phyloP scores from a whole-genome alignment of 2,113 vertebrate species.

The Morone saxatilis region DNA sequence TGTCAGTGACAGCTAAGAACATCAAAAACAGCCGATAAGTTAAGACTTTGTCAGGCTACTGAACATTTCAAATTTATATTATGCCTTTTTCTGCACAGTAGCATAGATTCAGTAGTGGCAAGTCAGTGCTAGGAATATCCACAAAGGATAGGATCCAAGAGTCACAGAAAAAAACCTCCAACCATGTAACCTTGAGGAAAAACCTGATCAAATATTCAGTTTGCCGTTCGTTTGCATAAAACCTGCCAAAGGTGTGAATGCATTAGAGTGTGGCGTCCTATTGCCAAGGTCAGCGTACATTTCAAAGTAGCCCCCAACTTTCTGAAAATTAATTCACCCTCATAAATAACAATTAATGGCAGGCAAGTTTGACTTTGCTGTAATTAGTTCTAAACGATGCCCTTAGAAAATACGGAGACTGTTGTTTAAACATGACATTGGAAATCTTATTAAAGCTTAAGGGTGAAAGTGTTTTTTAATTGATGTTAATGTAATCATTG shows the following conservation, averaged over 20 bases:
- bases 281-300: slow-evolving; percentile 72
- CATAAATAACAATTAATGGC: slow-evolving; percentile 78
- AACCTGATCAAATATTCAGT: slow-evolving; percentile 74
- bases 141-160: slow-evolving; percentile 42
- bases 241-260: slow-evolving; percentile 78
- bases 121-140: slow-evolving; percentile 1
- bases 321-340: slow-evolving; percentile 64
- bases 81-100: background rate
- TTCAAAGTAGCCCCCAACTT: slow-evolving; percentile 69
- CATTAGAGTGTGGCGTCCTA: slow-evolving; percentile 65
- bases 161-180: slow-evolving; percentile 17
- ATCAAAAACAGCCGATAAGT: background rate
- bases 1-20: slow-evolving; percentile 1
- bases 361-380: slow-evolving; percentile 70
- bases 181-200: slow-evolving; percentile 67
- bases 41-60: background rate
- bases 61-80: background rate
- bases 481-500: slow-evolving; percentile 52
- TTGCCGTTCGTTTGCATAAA: slow-evolving; percentile 77
- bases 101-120: background rate
- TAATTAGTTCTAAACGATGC: slow-evolving; percentile 71
- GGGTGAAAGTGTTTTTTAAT: slow-evolving; percentile 45
- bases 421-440: slow-evolving; percentile 71
- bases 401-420: slow-evolving; percentile 55
- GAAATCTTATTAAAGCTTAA: slow-evolving; percentile 54